Evolutionary conservation across 2,797 vertebrate genomes (phyloP).

Genomic region (Prunella strophiata): DNA sequence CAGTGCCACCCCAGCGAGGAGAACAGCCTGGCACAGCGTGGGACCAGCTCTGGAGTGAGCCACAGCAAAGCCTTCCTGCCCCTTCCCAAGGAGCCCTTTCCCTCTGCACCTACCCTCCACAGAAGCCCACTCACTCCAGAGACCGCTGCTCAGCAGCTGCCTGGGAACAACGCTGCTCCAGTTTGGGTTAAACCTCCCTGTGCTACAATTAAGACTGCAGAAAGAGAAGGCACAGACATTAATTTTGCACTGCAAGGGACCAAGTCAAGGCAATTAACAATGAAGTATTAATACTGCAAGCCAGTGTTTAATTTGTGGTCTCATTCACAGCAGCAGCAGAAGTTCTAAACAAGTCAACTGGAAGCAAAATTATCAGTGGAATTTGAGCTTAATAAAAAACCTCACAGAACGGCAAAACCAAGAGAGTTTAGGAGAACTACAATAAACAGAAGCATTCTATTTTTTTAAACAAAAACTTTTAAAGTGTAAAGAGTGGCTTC

Average conservation of each 20-base stretch:
- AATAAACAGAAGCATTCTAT: not conserved
- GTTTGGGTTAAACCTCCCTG: not conserved
- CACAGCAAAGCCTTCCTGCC: not conserved
- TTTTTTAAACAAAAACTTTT: not conserved
- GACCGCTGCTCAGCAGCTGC: not conserved
- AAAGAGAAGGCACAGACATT: not conserved
- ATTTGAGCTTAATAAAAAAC: not conserved
- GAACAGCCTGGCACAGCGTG: accelerated
- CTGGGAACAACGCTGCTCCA: not conserved
- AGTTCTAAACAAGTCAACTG: not conserved
- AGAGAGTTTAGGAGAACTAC: not conserved
- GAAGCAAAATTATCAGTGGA: not conserved
- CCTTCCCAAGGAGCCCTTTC: not conserved
- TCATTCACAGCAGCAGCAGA: not conserved
- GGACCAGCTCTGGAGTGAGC: not conserved
- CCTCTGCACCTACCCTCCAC: not conserved
- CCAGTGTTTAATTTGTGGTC: not conserved
- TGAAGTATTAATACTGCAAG: not conserved
- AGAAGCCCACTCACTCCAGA: not conserved
- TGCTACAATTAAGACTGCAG: not conserved
- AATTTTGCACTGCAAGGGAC: not conserved
- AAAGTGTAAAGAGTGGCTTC: not conserved
- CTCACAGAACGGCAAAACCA: not conserved
- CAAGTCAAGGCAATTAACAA: not conserved
- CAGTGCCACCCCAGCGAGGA: accelerated